A percentile compares a stretch with the other conserved stretches of the same genome.
phyloP scores from a whole-genome alignment of 2,797 vertebrate species.

The Parauchenoglanis punctatus region DNA sequence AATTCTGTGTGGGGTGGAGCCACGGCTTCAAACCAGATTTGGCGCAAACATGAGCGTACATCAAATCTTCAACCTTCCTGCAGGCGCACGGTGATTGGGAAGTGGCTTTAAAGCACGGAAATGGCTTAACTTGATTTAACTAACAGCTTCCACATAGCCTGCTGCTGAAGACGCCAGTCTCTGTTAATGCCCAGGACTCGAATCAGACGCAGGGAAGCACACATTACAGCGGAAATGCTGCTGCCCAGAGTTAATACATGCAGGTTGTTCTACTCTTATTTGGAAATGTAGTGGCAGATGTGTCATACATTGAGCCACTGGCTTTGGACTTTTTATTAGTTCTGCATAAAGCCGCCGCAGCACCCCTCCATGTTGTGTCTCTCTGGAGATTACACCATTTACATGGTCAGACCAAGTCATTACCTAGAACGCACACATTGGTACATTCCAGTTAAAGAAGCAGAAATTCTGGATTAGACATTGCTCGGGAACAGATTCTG shows the following conservation, averaged over 20 bases:
- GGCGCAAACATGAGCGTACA: constrained; percentile 59
- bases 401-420: constrained; percentile 31
- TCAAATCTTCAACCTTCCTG: constrained; percentile 64
- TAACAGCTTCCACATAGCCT: constrained; percentile 58
- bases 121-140: constrained; percentile 64
- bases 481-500: background rate
- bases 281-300: constrained; percentile 57
- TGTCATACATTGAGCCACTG: constrained; percentile 30
- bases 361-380: constrained; percentile 39
- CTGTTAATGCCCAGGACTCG: constrained; percentile 52
- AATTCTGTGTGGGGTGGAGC: constrained; percentile 36
- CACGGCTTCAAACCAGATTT: constrained; percentile 53
- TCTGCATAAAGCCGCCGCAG: constrained; percentile 30
- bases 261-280: constrained; percentile 37
- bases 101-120: constrained; percentile 59
- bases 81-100: constrained; percentile 54
- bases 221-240: constrained; percentile 36
- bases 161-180: constrained; percentile 50
- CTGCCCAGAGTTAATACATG: constrained; percentile 38
- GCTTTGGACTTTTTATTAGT: constrained; percentile 48
- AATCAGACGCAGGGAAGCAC: constrained; percentile 45
- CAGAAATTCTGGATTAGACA: background rate
- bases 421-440: constrained; percentile 6
- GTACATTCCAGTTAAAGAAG: background rate
- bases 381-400: constrained; percentile 44